These are phyloP conservation scores for Geophilus truncorum DNA, from an alignment of 2,888 invertebrate species.

Conservation along the genomic window DNA sequence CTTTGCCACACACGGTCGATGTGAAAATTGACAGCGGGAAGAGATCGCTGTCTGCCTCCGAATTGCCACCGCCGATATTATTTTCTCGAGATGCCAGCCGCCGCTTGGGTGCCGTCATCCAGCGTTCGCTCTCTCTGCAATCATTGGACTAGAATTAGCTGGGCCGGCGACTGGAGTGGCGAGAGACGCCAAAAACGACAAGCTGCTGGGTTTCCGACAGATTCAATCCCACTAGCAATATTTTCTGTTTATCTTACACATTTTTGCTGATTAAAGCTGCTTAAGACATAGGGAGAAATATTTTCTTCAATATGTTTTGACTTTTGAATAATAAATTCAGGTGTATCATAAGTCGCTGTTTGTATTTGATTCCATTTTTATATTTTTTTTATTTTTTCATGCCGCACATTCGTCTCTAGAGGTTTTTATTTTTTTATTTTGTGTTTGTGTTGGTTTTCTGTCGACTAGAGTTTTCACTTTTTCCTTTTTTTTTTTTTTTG, in stretches of 20 bases:
- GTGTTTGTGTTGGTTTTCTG: background rate
- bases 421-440: too few relatives aligned
- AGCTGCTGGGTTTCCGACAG: background rate
- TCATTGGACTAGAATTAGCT: constrained; percentile 7
- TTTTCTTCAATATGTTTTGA: background rate
- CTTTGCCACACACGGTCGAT: background rate
- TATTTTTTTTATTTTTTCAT: too few relatives aligned
- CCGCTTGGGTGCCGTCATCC: background rate
- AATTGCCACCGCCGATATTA: constrained; percentile 17
- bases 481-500: too few relatives aligned
- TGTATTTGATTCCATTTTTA: too few relatives aligned
- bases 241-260: background rate
- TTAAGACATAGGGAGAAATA: background rate
- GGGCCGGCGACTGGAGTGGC: background rate
- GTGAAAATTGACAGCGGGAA: constrained; percentile 22
- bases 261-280: background rate
- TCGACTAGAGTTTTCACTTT: background rate
- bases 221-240: background rate
- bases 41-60: constrained; percentile 17
- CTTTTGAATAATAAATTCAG: too few relatives aligned
- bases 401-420: too few relatives aligned
- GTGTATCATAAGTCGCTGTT: too few relatives aligned
- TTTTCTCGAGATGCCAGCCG: constrained; percentile 2
- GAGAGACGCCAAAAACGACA: background rate
- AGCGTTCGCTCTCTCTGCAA: background rate